Evolutionary conservation across 2,888 invertebrate species (phyloP).

Genomic region (Leucophenga maculata): DNA sequence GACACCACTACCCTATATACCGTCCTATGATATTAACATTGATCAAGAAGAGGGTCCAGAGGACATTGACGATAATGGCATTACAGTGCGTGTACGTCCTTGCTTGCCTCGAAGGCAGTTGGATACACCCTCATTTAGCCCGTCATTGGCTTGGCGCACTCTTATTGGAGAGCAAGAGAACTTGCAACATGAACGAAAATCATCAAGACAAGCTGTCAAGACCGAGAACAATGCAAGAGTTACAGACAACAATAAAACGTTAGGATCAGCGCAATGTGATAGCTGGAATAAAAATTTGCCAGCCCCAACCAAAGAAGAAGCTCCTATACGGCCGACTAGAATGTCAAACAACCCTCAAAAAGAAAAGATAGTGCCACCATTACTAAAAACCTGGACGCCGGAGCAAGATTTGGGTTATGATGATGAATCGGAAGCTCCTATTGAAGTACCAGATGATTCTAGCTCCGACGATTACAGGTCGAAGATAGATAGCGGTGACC

Average conservation of each 20-base stretch:
- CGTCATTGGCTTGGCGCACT: conserved; percentile 87
- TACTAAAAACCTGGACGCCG: conserved; percentile 80
- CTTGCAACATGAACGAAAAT: conserved; percentile 27
- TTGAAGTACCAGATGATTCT: conserved; percentile 57
- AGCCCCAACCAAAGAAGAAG: not conserved
- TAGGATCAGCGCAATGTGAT: not conserved
- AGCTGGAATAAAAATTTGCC: not conserved
- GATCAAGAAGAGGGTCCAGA: conserved; percentile 63
- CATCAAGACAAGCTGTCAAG: conserved; percentile 29
- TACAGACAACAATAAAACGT: not conserved
- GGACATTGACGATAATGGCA: conserved; percentile 75
- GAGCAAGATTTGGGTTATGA: conserved; percentile 88
- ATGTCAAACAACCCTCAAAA: conserved; percentile 31
- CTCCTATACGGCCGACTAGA: conserved; percentile 46
- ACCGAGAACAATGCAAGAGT: conserved; percentile 6
- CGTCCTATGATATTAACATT: conserved; percentile 77
- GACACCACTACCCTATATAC: conserved; percentile 56
- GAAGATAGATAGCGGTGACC: conserved; percentile 41
- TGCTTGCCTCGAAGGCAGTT: conserved; percentile 85
- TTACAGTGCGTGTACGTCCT: conserved; percentile 82
- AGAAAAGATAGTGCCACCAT: not conserved
- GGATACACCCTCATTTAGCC: conserved; percentile 85
- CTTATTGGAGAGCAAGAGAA: conserved; percentile 69
- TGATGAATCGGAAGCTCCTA: conserved; percentile 42
- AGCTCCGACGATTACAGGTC: conserved; percentile 58